phyloP scores from a whole-genome alignment of 2,888 invertebrate genomes.

The Blera fallax region DNA sequence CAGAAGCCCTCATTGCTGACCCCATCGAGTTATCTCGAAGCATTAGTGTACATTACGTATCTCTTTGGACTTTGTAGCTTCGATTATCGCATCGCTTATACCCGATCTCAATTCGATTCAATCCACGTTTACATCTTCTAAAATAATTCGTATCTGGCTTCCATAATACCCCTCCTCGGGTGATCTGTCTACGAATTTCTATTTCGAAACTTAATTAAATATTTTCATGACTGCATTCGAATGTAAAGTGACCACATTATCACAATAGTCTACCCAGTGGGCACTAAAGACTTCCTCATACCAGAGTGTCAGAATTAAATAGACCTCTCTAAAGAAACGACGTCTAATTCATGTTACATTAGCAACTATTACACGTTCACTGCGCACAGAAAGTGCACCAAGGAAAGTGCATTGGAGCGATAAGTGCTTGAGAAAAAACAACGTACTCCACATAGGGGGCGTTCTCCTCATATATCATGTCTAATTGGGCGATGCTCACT shows the following conservation, averaged over 20 bases:
- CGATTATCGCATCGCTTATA: not conserved
- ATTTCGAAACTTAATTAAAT: slow-evolving; percentile 24
- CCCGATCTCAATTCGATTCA: not conserved
- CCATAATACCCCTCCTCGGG: not conserved
- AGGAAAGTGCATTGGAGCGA: slow-evolving; percentile 35
- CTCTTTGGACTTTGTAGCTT: not conserved
- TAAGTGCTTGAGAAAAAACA: slow-evolving; percentile 24
- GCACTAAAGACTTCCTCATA: slow-evolving; percentile 26
- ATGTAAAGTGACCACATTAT: slow-evolving; percentile 3
- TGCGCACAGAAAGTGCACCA: slow-evolving; percentile 1
- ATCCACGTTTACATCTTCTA: not conserved
- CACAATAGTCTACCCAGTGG: not conserved
- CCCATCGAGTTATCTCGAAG: not conserved
- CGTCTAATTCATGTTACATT: slow-evolving; percentile 20
- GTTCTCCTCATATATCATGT: slow-evolving; percentile 40
- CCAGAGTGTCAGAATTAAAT: slow-evolving; percentile 20
- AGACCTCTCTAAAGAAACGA: not conserved
- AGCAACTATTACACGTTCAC: slow-evolving; percentile 27
- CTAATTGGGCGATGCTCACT: slow-evolving; percentile 43
- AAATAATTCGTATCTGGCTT: not conserved
- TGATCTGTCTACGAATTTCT: not conserved
- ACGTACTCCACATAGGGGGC: slow-evolving; percentile 9
- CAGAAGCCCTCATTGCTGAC: not conserved
- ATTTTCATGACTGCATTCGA: not conserved
- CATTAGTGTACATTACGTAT: not conserved